A percentile compares a stretch with the other conserved stretches of the same genome.
Evolutionary conservation across 2,888 invertebrate genomes (phyloP).

Genomic region (Stenodema calcarata): DNA sequence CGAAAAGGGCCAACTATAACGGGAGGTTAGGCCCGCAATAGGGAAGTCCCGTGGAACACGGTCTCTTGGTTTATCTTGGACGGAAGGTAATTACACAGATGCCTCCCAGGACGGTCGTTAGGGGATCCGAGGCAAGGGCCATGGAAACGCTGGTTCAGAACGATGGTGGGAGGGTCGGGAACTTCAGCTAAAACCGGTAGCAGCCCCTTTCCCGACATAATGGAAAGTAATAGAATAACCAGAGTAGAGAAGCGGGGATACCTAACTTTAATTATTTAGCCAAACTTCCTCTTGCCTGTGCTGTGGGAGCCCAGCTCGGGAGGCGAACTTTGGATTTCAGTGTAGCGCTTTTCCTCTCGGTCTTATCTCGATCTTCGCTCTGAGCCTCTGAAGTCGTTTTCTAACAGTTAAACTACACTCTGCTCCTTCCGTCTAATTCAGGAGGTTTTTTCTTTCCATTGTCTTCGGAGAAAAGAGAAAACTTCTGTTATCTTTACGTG

Average conservation of each 20-base stretch:
- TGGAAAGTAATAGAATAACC: conserved; percentile 49
- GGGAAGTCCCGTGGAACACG: not conserved
- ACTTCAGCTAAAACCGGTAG: not conserved
- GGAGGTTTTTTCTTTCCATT: not conserved
- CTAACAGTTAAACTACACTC: not conserved
- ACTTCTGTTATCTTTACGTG: not conserved
- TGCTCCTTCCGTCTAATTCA: not conserved
- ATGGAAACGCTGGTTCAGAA: not conserved
- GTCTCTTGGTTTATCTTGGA: conserved; percentile 27
- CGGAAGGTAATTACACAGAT: conserved; percentile 34
- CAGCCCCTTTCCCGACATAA: conserved; percentile 23
- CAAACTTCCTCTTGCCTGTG: conserved; percentile 10
- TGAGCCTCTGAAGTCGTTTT: not conserved
- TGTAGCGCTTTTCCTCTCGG: not conserved
- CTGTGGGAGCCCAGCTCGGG: not conserved
- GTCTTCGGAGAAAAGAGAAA: not conserved
- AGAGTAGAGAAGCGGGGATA: conserved; percentile 5
- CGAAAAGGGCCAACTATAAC: not conserved
- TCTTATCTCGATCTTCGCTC: not conserved
- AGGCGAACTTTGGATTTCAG: not conserved
- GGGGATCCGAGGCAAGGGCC: not conserved
- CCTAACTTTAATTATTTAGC: conserved; percentile 39
- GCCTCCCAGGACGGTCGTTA: conserved; percentile 44
- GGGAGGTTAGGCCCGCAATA: not conserved
- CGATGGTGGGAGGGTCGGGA: not conserved